Evolutionary conservation across 2,888 invertebrate genomes (phyloP).

Genomic region (Tenodera sinensis): DNA sequence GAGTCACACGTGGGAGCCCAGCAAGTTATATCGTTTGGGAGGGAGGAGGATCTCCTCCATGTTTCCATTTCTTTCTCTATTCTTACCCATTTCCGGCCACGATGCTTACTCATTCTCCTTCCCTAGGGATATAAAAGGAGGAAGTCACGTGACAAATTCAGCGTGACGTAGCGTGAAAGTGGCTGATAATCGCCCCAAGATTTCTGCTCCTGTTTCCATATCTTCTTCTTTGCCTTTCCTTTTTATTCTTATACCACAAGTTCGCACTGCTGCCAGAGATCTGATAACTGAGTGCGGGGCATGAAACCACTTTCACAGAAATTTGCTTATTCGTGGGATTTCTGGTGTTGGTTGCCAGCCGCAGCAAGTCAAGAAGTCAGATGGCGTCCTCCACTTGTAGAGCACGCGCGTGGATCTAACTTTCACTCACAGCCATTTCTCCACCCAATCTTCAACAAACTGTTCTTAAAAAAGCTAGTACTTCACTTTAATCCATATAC

Average conservation of each 20-base stretch:
- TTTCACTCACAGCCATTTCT: too few relatives aligned
- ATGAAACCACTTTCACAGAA: neutral
- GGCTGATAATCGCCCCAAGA: constrained; percentile 19
- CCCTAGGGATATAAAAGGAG: neutral
- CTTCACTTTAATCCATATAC: too few relatives aligned
- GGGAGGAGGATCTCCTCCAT: neutral
- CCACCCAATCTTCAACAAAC: too few relatives aligned
- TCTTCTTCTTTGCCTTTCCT: neutral
- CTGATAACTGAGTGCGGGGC: neutral
- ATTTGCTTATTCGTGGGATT: neutral
- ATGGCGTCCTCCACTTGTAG: neutral
- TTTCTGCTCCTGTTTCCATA: neutral
- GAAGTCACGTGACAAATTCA: constrained; percentile 21
- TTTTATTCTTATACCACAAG: neutral
- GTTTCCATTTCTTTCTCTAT: neutral
- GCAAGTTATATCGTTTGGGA: neutral
- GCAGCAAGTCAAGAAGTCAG: neutral
- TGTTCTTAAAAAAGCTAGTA: too few relatives aligned
- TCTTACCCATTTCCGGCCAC: neutral
- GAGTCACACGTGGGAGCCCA: neutral
- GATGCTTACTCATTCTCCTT: constrained; percentile 1
- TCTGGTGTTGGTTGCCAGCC: neutral
- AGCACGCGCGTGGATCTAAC: too few relatives aligned
- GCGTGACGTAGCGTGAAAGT: constrained; percentile 22
- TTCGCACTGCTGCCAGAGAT: neutral